These are phyloP conservation scores for Takifugu rubripes DNA, from an alignment of 2,797 vertebrate species.

Conservation along the genomic window DNA sequence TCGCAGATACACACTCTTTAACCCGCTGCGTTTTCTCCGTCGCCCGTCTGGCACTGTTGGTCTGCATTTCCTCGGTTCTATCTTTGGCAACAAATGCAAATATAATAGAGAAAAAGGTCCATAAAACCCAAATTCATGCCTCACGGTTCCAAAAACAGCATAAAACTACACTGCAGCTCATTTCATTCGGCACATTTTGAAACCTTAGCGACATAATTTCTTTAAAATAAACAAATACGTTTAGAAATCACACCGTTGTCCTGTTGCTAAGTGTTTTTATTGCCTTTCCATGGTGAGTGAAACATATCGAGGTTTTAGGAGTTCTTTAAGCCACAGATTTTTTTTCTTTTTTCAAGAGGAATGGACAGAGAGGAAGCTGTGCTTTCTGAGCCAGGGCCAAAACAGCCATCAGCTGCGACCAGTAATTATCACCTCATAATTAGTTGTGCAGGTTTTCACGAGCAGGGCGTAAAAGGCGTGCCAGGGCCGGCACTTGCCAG, in stretches of 20 bases:
- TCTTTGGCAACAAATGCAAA: conserved; percentile 30
- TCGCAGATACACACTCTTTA: conserved; percentile 50
- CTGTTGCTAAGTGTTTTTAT: not conserved
- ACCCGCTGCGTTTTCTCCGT: conserved; percentile 47
- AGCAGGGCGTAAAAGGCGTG: conserved; percentile 37
- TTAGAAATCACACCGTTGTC: too few species aligned
- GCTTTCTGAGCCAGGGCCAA: conserved; percentile 20
- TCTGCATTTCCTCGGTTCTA: conserved; percentile 39
- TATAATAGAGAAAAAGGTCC: conserved; percentile 23
- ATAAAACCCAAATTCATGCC: conserved; percentile 18
- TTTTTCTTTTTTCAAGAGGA: conserved; percentile 5
- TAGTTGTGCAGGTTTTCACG: conserved; percentile 41
- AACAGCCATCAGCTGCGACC: conserved; percentile 33
- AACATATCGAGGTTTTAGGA: conserved; percentile 12
- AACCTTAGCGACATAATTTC: not conserved
- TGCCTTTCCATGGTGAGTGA: conserved; percentile 11
- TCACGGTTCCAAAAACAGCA: conserved; percentile 8
- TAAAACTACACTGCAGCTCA: not conserved
- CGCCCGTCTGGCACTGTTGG: conserved; percentile 40
- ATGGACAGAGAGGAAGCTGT: conserved; percentile 10
- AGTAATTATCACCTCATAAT: conserved; percentile 61
- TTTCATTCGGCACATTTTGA: not conserved
- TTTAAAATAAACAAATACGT: not conserved
- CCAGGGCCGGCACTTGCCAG: conserved; percentile 37
- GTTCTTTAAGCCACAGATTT: conserved; percentile 30